Percentiles rank a stretch among this genome's conserved stretches.
These are phyloP conservation scores for Drosophila cracens DNA, from an alignment of 2,888 invertebrate genomes.

Conservation along the genomic window DNA sequence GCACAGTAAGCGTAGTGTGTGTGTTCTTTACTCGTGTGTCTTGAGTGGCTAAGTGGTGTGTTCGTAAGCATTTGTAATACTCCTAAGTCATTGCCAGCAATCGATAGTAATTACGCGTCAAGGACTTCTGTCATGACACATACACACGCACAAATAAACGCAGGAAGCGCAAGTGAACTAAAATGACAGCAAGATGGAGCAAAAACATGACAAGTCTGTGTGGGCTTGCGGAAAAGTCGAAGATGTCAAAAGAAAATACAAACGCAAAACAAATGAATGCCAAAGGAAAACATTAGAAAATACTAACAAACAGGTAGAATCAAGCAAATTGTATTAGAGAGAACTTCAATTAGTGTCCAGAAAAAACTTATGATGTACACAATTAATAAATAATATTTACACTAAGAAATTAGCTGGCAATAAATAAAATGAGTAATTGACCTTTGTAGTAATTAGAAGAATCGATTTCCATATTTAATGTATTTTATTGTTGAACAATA, in stretches of 20 bases:
- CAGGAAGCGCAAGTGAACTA: constrained; percentile 9
- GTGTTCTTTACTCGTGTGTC: constrained; percentile 1
- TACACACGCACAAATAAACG: constrained; percentile 3
- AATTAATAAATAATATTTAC: neutral
- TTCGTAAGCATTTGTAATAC: constrained; percentile 39
- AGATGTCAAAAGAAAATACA: constrained; percentile 2
- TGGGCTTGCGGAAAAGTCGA: constrained; percentile 12
- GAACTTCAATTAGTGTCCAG: constrained; percentile 4
- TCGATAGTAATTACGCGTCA: constrained; percentile 63
- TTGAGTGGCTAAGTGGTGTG: constrained; percentile 13
- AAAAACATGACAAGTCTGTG: constrained; percentile 23
- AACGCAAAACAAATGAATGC: constrained; percentile 2
- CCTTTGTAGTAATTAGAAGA: constrained; percentile 15
- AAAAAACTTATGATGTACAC: neutral
- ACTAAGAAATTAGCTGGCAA: constrained; percentile 13
- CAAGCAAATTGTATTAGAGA: constrained; percentile 3
- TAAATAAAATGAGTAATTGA: constrained; percentile 12
- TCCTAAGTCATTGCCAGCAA: constrained; percentile 56
- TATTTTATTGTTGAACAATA: neutral
- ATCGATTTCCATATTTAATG: constrained; percentile 3
- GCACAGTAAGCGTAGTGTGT: constrained; percentile 34
- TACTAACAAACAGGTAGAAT: constrained; percentile 31
- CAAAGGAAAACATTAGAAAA: neutral
- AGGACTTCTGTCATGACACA: constrained; percentile 31
- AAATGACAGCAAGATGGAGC: constrained; percentile 9